A percentile compares a stretch with the other conserved stretches of the same genome.
Evolutionary conservation across 2,113 vertebrate genomes (phyloP).

Genomic region (Coryphaenoides rupestris): DNA sequence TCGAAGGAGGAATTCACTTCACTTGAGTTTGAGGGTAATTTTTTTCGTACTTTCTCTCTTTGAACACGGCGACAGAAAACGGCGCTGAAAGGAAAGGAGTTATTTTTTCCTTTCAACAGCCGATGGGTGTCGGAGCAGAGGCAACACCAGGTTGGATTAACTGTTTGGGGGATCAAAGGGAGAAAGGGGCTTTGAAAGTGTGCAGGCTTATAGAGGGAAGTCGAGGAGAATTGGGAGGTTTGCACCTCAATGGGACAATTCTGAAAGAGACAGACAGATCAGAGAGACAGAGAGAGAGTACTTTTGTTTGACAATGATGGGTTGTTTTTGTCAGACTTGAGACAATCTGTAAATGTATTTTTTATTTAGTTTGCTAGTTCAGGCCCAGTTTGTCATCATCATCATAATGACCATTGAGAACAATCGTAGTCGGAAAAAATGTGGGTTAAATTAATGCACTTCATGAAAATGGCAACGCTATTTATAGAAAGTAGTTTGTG

Average conservation of each 20-base stretch:
- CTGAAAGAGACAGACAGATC: too few relatives aligned
- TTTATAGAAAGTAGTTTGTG: too few relatives aligned
- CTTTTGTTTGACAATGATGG: conserved; percentile 15
- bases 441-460: too few relatives aligned
- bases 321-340: not conserved
- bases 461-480: too few relatives aligned
- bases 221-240: conserved; percentile 21
- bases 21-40: conserved; percentile 1
- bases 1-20: not conserved
- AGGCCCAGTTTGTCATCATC: too few relatives aligned
- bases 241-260: conserved; percentile 17
- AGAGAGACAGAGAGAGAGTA: conserved; percentile 2
- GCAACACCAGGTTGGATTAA: conserved; percentile 39
- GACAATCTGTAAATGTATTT: too few relatives aligned
- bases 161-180: conserved; percentile 50
- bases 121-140: conserved; percentile 22
- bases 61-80: conserved; percentile 47
- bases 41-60: conserved; percentile 25
- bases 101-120: conserved; percentile 41
- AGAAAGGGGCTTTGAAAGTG: conserved; percentile 50
- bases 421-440: too few relatives aligned
- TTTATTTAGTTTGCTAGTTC: too few relatives aligned
- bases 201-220: conserved; percentile 33
- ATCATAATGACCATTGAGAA: too few relatives aligned
- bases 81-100: conserved; percentile 36